A percentile compares a stretch with the other conserved stretches of the same genome.
Conservation (phyloP, 2,888 invertebrate genomes). For the Drosophila greeni region DNA sequence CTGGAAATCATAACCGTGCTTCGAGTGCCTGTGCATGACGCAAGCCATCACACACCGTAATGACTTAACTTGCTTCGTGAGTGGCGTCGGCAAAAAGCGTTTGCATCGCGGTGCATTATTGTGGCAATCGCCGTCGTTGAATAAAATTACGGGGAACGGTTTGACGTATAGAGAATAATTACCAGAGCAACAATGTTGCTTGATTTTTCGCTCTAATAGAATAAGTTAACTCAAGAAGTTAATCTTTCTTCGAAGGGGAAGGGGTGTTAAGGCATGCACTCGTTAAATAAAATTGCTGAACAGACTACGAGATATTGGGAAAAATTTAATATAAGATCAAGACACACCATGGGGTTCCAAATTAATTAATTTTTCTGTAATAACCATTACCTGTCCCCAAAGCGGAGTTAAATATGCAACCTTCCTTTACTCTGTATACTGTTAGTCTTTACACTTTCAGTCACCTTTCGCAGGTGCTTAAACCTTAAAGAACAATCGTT, state of each 20-base stretch:
- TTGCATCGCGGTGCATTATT: conserved; percentile 15
- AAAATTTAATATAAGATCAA: not conserved
- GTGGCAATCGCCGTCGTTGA: conserved; percentile 11
- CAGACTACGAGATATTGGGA: not conserved
- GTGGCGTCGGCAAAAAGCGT: conserved; percentile 27
- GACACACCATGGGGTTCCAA: no score
- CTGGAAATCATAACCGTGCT: conserved; percentile 67
- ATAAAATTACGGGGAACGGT: conserved; percentile 19
- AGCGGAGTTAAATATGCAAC: no score
- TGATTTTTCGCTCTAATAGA: conserved; percentile 12
- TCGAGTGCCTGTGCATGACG: conserved; percentile 45
- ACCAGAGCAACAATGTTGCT: conserved; percentile 27
- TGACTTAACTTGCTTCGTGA: conserved; percentile 32
- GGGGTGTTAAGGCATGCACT: not conserved
- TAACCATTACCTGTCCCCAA: no score
- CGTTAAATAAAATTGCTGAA: not conserved
- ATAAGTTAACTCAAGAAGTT: conserved; percentile 8
- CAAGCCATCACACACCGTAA: conserved; percentile 36
- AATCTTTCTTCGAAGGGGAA: not conserved
- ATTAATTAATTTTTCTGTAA: no score
- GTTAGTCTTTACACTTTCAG: not conserved
- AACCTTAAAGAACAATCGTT: not conserved
- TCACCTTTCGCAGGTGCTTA: not conserved
- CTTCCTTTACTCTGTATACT: not conserved
- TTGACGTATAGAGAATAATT: conserved; percentile 7